These are phyloP conservation scores for Genyomyrus donnyi DNA, from an alignment of 2,113 vertebrate species.

Conservation along the genomic window DNA sequence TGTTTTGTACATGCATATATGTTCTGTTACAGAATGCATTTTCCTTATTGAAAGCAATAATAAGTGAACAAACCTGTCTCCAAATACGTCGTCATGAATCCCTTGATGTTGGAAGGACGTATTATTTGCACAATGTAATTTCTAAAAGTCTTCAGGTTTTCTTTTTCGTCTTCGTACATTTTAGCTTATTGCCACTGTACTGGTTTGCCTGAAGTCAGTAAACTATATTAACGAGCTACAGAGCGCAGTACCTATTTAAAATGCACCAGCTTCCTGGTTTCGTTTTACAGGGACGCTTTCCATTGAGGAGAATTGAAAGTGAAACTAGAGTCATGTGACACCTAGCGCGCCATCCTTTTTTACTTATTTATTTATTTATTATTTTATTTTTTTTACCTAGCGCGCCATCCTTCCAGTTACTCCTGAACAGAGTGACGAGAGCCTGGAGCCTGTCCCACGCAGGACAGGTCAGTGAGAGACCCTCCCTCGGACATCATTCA, in stretches of 20 bases:
- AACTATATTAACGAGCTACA: not conserved
- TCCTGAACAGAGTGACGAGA: not conserved
- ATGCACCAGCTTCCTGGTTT: not conserved
- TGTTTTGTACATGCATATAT: not conserved
- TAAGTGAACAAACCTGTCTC: constrained; percentile 22
- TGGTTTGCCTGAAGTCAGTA: not conserved
- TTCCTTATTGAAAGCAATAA: not conserved
- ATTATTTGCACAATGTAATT: constrained; percentile 20
- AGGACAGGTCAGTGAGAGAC: not conserved
- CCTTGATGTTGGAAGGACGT: constrained; percentile 34
- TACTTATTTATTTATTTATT: too few relatives aligned
- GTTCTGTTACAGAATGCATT: not conserved
- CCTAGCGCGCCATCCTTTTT: not conserved
- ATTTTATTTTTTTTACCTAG: not conserved
- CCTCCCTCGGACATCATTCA: not conserved
- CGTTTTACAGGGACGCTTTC: not conserved
- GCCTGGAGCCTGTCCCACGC: not conserved
- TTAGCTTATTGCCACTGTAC: not conserved
- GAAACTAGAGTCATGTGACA: not conserved
- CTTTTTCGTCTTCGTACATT: constrained; percentile 35
- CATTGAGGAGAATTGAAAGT: constrained; percentile 24
- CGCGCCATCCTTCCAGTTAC: not conserved
- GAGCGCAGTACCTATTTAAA: not conserved
- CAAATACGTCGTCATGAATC: constrained; percentile 30
- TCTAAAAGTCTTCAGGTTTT: constrained; percentile 6